Evolutionary conservation across 1,140 invertebrate genomes (phyloP).

Genomic region (Drosophila aff.): DNA sequence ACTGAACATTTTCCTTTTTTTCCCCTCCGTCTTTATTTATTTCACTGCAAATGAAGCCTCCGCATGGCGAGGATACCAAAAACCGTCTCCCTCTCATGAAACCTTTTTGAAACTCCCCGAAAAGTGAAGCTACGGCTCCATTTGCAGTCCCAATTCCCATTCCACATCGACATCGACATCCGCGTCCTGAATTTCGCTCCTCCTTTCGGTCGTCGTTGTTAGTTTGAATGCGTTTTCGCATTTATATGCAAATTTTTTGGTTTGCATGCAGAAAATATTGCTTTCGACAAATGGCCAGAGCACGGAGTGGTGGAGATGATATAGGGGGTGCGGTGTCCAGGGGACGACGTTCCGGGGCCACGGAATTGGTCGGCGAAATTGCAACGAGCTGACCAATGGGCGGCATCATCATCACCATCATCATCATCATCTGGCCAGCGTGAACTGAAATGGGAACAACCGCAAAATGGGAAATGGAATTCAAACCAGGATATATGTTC

Average conservation of each 20-base stretch:
- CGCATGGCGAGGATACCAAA: slow-evolving; percentile 19
- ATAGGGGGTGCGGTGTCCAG: slow-evolving; percentile 21
- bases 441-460: slow-evolving; percentile 38
- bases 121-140: slow-evolving; percentile 50
- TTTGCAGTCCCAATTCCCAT: slow-evolving; percentile 57
- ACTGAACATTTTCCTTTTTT: slow-evolving; percentile 50
- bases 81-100: neutral
- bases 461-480: slow-evolving; percentile 41
- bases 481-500: slow-evolving; percentile 43
- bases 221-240: slow-evolving; percentile 82
- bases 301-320: slow-evolving; percentile 19
- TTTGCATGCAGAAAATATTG: slow-evolving; percentile 81
- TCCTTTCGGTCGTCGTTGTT: slow-evolving; percentile 65
- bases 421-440: slow-evolving; percentile 7
- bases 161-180: slow-evolving; percentile 35
- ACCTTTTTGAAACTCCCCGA: slow-evolving; percentile 4
- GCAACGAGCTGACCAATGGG: slow-evolving; percentile 55
- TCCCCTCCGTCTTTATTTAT: slow-evolving; percentile 66
- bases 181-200: slow-evolving; percentile 54
- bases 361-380: slow-evolving; percentile 56
- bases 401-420: slow-evolving; percentile 44
- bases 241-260: slow-evolving; percentile 84
- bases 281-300: slow-evolving; percentile 67
- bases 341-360: slow-evolving; percentile 18
- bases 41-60: slow-evolving; percentile 72